phyloP scores from a whole-genome alignment of 2,888 invertebrate genomes.

The Eupelmus urozonus region DNA sequence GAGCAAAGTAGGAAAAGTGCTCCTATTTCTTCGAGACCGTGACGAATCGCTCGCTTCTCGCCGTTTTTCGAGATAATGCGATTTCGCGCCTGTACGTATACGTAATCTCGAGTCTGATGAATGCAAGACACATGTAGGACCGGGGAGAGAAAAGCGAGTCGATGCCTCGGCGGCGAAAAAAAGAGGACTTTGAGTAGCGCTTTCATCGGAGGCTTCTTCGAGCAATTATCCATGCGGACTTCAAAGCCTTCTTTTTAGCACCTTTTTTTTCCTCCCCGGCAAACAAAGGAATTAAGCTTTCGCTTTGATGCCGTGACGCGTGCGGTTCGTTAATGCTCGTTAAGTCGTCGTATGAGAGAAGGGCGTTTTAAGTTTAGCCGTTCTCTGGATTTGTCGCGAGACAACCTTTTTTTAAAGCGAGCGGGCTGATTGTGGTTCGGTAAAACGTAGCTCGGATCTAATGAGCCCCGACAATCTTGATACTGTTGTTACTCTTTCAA shows the following conservation, averaged over 20 bases:
- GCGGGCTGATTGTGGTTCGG: no score
- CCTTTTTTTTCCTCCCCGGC: background rate
- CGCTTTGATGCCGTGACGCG: background rate
- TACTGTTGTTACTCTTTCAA: slow-evolving; percentile 12
- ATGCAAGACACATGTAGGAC: slow-evolving; percentile 63
- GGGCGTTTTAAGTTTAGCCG: background rate
- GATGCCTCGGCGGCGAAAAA: no score
- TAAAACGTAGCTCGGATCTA: no score
- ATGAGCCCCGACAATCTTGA: background rate
- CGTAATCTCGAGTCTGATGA: slow-evolving; percentile 62
- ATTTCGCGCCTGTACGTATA: no score
- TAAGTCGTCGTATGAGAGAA: background rate
- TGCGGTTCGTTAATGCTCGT: background rate
- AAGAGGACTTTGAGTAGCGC: no score
- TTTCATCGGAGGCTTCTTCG: slow-evolving; percentile 1
- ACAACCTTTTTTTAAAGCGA: no score
- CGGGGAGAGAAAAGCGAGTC: background rate
- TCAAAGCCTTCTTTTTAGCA: slow-evolving; percentile 2
- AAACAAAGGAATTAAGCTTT: background rate
- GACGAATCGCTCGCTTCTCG: no score
- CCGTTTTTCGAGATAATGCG: no score
- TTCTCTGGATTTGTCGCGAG: no score
- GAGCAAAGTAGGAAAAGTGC: no score
- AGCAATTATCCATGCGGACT: background rate
- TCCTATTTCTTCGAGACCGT: no score